phyloP scores from a whole-genome alignment of 2,797 vertebrate genomes.

The Protosalanx chinensis region DNA sequence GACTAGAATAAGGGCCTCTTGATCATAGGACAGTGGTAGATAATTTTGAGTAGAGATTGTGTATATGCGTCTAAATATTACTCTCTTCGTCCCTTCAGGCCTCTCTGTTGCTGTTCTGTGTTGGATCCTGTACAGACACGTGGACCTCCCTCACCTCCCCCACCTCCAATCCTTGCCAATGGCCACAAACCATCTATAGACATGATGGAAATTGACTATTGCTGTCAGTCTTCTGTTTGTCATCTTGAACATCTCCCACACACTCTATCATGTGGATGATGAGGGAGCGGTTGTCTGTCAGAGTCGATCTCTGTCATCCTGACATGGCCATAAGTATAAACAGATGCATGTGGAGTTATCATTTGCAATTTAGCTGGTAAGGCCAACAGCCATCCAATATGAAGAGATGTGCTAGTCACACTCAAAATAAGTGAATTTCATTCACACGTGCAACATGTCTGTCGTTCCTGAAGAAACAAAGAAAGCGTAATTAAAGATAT shows the following conservation, averaged over 20 bases:
- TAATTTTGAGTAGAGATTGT: not conserved
- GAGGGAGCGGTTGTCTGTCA: conserved; percentile 21
- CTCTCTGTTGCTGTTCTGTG: not conserved
- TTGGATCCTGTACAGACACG: not conserved
- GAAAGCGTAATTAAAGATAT: conserved; percentile 26
- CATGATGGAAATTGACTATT: conserved; percentile 8
- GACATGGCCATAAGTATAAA: conserved; percentile 1
- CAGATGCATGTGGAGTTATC: not conserved
- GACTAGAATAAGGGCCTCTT: not conserved
- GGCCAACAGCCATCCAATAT: no score
- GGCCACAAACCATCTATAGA: conserved; percentile 8
- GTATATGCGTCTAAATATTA: not conserved
- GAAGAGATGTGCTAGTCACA: not conserved
- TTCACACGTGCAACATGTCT: not conserved
- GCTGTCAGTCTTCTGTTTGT: conserved; percentile 20
- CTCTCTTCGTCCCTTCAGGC: not conserved
- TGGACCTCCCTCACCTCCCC: not conserved
- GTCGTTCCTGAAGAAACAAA: conserved; percentile 9
- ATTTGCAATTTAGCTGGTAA: not conserved
- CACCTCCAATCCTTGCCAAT: conserved; percentile 10
- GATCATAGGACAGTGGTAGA: not conserved
- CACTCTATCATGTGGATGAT: not conserved
- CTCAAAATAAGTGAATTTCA: no score
- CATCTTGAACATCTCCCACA: conserved; percentile 4
- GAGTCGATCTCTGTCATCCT: conserved; percentile 16